Evolutionary conservation across 2,113 vertebrate species (phyloP).

Genomic region (Hippopotamus amphibius): DNA sequence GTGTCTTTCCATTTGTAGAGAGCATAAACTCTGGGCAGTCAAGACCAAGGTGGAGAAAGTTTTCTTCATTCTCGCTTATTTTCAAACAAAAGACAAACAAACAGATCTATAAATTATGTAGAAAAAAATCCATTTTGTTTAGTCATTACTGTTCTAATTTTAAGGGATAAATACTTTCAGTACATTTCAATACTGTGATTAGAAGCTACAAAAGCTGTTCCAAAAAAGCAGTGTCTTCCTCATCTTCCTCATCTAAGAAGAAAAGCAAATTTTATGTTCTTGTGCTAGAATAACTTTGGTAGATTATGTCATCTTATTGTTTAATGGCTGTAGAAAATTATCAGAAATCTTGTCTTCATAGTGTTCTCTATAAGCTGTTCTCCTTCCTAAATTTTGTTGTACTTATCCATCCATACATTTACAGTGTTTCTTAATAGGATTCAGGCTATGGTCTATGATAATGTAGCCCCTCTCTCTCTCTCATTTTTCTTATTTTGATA

Average conservation of each 20-base stretch:
- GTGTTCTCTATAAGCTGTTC: neutral
- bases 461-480: neutral
- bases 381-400: neutral
- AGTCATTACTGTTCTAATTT: slow-evolving; percentile 11
- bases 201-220: neutral
- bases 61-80: slow-evolving; percentile 34
- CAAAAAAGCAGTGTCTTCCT: neutral
- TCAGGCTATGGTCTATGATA: neutral
- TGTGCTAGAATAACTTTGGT: neutral
- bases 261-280: slow-evolving; percentile 20
- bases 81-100: slow-evolving; percentile 10
- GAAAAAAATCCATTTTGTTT: neutral
- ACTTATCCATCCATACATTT: neutral
- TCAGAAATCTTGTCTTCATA: neutral
- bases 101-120: neutral
- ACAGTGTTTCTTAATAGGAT: neutral
- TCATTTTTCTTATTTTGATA: neutral
- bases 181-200: neutral
- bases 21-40: neutral
- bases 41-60: neutral
- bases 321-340: neutral
- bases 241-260: neutral
- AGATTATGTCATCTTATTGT: neutral
- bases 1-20: neutral
- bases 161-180: slow-evolving; percentile 28